Evolutionary conservation across 35 echinoderm and acorn worm species (phyloP).

Genomic region (Stichopus chloronotus): DNA sequence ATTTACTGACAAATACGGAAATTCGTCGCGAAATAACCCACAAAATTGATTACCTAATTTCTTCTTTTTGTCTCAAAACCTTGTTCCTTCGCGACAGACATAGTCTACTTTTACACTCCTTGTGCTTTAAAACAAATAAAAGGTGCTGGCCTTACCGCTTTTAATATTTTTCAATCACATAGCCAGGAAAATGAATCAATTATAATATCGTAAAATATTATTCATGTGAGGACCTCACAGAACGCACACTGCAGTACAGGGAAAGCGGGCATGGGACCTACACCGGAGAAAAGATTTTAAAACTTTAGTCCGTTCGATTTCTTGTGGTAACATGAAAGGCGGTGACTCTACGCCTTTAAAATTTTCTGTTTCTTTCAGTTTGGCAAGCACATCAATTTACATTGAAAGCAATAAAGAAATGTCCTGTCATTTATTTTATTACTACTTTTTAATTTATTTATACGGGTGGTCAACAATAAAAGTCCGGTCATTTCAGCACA

Average conservation of each 20-base stretch:
- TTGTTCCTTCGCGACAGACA: not conserved
- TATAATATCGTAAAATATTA: slow-evolving; percentile 51
- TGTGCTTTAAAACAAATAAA: slow-evolving; percentile 21
- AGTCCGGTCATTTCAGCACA: not conserved
- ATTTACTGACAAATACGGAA: slow-evolving; percentile 5
- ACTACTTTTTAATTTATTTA: not conserved
- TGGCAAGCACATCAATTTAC: not conserved
- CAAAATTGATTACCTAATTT: slow-evolving; percentile 11
- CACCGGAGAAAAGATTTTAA: not conserved
- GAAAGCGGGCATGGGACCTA: not conserved
- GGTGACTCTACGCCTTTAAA: no score
- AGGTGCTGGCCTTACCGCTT: slow-evolving; percentile 1
- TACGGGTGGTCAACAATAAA: not conserved
- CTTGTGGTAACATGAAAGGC: not conserved
- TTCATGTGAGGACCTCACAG: slow-evolving; percentile 37
- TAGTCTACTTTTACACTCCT: not conserved
- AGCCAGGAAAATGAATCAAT: slow-evolving; percentile 38
- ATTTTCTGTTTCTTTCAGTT: not conserved
- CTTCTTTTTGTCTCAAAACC: not conserved
- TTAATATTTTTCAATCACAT: slow-evolving; percentile 11
- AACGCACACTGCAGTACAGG: not conserved
- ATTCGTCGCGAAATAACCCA: slow-evolving; percentile 11
- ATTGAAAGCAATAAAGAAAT: no score
- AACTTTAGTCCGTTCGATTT: not conserved
- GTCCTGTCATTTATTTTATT: no score